Evolutionary conservation across 2,797 vertebrate species (phyloP), one percentile per base, ranked within the genome.

Genomic region (Trachops cirrhosus): DNA sequence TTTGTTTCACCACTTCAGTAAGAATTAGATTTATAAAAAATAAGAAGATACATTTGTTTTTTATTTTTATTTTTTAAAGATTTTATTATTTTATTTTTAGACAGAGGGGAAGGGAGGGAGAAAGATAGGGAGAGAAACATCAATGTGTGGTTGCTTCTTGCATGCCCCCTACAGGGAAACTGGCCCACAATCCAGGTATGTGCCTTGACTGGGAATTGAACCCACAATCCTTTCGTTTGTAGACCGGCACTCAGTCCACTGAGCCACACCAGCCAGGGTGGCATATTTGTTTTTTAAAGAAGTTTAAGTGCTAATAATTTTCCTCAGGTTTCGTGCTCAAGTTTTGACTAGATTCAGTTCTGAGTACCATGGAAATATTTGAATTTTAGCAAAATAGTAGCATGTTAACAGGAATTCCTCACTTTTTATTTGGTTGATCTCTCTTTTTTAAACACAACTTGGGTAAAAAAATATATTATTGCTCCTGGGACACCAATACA

Each of bases 1-100:
- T 85, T 84, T 57, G 15, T 48, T 93, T 91, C 19, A 89, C n/a
- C 41, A 84, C 21, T 87, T 94, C 39, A 75, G 5, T 68, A 96
- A 92, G 34, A 89, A 91, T 1, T 54, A 32, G 29, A 86, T 91
- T 86, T 59, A 87, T 37, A 44, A 94, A 93, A 71, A 85, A 24
- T 54, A 84, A 87, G 59, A 68, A 62, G 18, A 8, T 0, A 37
- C 10, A 3, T 32, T 92, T 59, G 24, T 59, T 57, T 59, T 29
- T 59, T 29, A 22, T 22, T 54, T 54, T 54, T 54, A 59, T 29
- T 59, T 59, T 59, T 59, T 26, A 59, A 59, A 59, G 9, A 59
- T 59, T 59, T 59, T 29, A 29, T 59, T 29, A 29, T 59, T 59
- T 57, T 57, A 57, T 57, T 57, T 59, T 59, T 26, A 59, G 57